Conservation (phyloP, 1,140 invertebrate species). For the Arctopsyche grandis region DNA sequence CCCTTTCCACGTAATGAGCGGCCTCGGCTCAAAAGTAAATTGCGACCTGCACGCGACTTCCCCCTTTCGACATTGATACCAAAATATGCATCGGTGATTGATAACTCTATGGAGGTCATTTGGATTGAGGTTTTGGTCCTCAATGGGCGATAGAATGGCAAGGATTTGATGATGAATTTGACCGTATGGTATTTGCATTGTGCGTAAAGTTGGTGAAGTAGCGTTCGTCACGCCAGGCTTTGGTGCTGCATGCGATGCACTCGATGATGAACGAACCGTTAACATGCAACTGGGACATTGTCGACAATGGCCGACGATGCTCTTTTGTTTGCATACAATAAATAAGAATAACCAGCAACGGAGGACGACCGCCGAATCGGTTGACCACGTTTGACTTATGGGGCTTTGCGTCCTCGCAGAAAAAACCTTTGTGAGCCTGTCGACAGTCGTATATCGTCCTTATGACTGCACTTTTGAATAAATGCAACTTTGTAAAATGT, state of each 20-base stretch:
- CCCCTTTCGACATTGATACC: no score
- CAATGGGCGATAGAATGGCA: no score
- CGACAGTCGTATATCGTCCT: no score
- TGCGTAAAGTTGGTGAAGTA: neutral
- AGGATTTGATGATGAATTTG: no score
- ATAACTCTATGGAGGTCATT: no score
- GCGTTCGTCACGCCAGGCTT: slow-evolving; percentile 4
- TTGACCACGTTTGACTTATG: slow-evolving; percentile 5
- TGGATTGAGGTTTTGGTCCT: no score
- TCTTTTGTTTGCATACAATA: slow-evolving; percentile 50
- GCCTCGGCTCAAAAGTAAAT: neutral
- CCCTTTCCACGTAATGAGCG: neutral
- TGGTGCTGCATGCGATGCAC: slow-evolving; percentile 7
- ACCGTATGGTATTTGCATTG: neutral
- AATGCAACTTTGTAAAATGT: no score
- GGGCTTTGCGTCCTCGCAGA: neutral
- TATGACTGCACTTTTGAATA: no score
- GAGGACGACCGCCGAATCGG: neutral
- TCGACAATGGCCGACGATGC: slow-evolving; percentile 7
- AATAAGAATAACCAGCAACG: slow-evolving; percentile 38
- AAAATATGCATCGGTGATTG: no score
- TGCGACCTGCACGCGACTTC: no score
- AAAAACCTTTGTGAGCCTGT: neutral
- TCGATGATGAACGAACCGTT: slow-evolving; percentile 44
- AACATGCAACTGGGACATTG: slow-evolving; percentile 49